Conservation (phyloP, 1,140 invertebrate species). For the Drosophila prosaltans region DNA sequence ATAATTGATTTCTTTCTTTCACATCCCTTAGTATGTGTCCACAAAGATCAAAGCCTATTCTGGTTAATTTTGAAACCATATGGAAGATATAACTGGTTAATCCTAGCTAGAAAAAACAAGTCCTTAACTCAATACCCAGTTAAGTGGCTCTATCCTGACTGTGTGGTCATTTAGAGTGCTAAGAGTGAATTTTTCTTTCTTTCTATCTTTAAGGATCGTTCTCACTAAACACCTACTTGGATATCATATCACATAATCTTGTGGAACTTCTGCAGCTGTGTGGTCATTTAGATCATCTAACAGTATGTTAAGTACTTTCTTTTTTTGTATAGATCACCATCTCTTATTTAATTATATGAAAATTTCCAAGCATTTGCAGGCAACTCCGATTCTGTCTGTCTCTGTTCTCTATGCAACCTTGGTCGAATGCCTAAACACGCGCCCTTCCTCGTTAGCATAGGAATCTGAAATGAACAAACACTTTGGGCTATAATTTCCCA, state of each 20-base stretch:
- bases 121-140: no score
- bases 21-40: no score
- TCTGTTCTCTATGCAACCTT: slow-evolving; percentile 1
- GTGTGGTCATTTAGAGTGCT: slow-evolving; percentile 28
- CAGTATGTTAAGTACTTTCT: slow-evolving; percentile 21
- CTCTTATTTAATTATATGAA: slow-evolving; percentile 44
- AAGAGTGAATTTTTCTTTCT: neutral
- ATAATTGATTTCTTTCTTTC: no score
- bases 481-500: slow-evolving; percentile 53
- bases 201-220: neutral
- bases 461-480: slow-evolving; percentile 49
- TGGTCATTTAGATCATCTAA: slow-evolving; percentile 48
- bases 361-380: slow-evolving; percentile 33
- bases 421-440: slow-evolving; percentile 28
- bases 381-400: slow-evolving; percentile 40
- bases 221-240: slow-evolving; percentile 6
- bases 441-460: slow-evolving; percentile 63
- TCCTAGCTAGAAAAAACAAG: no score
- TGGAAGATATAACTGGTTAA: no score
- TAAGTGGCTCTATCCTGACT: neutral
- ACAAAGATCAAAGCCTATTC: no score
- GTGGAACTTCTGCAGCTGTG: slow-evolving; percentile 17
- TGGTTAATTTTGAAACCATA: no score
- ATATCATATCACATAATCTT: slow-evolving; percentile 47
- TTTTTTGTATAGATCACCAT: slow-evolving; percentile 2